These are phyloP conservation scores for Drosophila nasuta DNA, from an alignment of 1,140 invertebrate species.

Conservation along the genomic window DNA sequence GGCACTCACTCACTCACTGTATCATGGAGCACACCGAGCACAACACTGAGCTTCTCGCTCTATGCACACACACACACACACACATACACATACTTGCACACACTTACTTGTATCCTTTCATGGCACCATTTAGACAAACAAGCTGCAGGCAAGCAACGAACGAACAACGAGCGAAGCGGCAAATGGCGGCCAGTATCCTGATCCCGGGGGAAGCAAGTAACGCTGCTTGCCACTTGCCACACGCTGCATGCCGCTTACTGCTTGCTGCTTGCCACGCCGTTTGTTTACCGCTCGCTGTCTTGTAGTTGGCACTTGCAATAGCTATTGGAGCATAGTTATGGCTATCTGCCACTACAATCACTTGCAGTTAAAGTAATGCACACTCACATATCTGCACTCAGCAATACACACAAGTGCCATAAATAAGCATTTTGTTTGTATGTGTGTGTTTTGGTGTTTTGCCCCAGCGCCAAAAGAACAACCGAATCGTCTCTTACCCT, in stretches of 20 bases:
- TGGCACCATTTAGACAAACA: conserved; percentile 60
- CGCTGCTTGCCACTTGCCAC: conserved; percentile 1
- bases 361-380: conserved; percentile 68
- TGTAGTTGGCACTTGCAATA: conserved; percentile 49
- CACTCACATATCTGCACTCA: conserved; percentile 16
- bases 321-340: conserved; percentile 34
- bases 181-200: conserved; percentile 43
- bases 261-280: background rate
- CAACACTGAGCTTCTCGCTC: conserved; percentile 5
- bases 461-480: conserved; percentile 46
- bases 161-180: conserved; percentile 34
- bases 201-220: conserved; percentile 31
- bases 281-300: conserved; percentile 52
- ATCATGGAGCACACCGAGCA: conserved; percentile 2
- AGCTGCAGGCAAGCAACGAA: conserved; percentile 33
- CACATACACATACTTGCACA: background rate
- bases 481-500: conserved; percentile 6
- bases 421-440: conserved; percentile 65
- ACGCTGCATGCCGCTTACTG: background rate
- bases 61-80: conserved; percentile 3
- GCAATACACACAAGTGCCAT: conserved; percentile 69
- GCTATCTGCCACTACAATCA: conserved; percentile 71
- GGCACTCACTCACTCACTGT: conserved; percentile 28
- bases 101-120: conserved; percentile 21
- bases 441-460: conserved; percentile 12